Conservation (phyloP, 2,797 vertebrate genomes). For the Sternotherus odoratus region DNA sequence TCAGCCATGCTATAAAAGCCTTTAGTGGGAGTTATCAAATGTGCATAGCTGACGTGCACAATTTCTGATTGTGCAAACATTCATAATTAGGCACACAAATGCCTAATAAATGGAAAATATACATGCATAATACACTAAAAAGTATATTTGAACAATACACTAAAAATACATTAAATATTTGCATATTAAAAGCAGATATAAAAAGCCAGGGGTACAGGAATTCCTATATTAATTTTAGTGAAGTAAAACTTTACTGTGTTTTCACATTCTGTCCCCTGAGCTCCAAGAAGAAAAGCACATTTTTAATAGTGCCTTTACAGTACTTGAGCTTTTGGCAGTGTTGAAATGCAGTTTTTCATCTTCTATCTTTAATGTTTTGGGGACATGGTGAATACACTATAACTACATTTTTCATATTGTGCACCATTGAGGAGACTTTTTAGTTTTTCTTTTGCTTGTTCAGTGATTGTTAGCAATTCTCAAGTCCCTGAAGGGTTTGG, state of each 20-base stretch:
- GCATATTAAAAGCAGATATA: too few relatives aligned
- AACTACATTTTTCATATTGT: slow-evolving; percentile 12
- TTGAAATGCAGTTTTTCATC: slow-evolving; percentile 48
- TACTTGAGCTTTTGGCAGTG: slow-evolving; percentile 46
- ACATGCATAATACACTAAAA: not conserved
- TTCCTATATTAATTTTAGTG: not conserved
- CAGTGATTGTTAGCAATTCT: not conserved
- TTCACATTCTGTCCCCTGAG: slow-evolving; percentile 52
- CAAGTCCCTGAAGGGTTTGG: slow-evolving; percentile 20
- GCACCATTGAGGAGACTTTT: slow-evolving; percentile 16
- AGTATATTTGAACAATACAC: not conserved
- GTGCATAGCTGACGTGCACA: not conserved
- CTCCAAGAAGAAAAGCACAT: slow-evolving; percentile 22
- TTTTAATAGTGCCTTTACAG: slow-evolving; percentile 50
- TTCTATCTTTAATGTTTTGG: slow-evolving; percentile 19
- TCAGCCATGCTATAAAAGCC: not conserved
- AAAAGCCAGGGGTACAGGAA: too few relatives aligned
- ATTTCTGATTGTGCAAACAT: not conserved
- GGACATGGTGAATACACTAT: not conserved
- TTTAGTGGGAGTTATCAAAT: not conserved
- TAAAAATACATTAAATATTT: not conserved
- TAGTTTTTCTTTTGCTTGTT: slow-evolving; percentile 11
- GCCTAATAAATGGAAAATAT: not conserved
- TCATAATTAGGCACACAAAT: not conserved
- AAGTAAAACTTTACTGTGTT: slow-evolving; percentile 35